These are phyloP conservation scores for Lasioglossum figueresi DNA, from an alignment of 2,888 invertebrate species.

Conservation along the genomic window DNA sequence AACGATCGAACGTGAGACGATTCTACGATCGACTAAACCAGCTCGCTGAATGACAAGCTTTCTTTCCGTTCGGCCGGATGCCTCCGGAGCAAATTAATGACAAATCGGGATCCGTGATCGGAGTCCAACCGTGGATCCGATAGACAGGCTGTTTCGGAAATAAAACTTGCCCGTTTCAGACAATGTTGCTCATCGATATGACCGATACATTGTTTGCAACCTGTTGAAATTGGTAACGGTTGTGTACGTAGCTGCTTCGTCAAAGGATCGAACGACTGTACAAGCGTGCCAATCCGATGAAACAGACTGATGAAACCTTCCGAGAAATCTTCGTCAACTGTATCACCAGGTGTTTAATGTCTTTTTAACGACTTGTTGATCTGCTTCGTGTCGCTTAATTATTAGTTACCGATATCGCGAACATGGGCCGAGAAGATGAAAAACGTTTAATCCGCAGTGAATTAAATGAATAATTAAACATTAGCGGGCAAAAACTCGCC, in stretches of 20 bases:
- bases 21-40: slow-evolving; percentile 16
- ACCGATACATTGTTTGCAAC: no score
- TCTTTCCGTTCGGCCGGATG: neutral
- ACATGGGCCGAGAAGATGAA: neutral
- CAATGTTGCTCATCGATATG: no score
- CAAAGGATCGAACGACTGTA: neutral
- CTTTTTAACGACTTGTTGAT: neutral
- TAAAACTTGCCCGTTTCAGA: neutral
- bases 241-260: neutral
- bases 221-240: neutral
- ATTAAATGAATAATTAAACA: no score
- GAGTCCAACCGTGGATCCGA: neutral
- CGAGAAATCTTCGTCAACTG: neutral
- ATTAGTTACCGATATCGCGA: neutral
- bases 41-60: neutral
- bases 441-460: no score
- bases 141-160: neutral
- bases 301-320: neutral
- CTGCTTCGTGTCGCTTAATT: neutral
- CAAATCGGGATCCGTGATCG: slow-evolving; percentile 20
- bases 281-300: neutral
- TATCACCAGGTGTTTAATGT: neutral
- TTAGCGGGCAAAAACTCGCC: neutral
- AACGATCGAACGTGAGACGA: slow-evolving; percentile 32
- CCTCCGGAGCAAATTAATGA: slow-evolving; percentile 17